Conservation (phyloP, 1,140 invertebrate genomes). For the Coboldia fuscipes region DNA sequence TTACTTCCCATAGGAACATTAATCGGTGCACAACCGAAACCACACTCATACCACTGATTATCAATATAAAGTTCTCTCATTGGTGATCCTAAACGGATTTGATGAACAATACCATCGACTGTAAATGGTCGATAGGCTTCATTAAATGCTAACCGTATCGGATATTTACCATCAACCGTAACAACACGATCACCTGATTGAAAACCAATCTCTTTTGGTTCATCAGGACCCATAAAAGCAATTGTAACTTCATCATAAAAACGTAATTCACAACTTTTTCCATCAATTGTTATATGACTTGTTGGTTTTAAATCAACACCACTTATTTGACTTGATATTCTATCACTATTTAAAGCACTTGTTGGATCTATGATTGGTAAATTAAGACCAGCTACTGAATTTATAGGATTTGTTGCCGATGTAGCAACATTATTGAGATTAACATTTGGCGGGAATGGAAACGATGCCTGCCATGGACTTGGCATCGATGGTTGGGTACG, state of each 20-base stretch:
- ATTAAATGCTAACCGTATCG: slow-evolving; percentile 41
- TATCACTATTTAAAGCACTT: no score
- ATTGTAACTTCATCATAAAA: slow-evolving; percentile 70
- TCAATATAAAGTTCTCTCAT: slow-evolving; percentile 82
- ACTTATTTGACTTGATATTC: no score
- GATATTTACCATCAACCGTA: slow-evolving; percentile 47
- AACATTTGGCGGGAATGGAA: no score
- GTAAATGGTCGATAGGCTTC: slow-evolving; percentile 47
- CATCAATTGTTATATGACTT: no score
- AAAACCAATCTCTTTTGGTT: slow-evolving; percentile 68
- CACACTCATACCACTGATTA: slow-evolving; percentile 65
- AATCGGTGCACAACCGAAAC: slow-evolving; percentile 76
- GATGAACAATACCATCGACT: slow-evolving; percentile 44
- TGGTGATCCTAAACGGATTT: slow-evolving; percentile 75
- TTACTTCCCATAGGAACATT: slow-evolving; percentile 62
- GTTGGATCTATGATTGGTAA: no score
- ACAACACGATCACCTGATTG: slow-evolving; percentile 41
- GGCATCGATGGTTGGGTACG: no score
- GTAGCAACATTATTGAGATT: no score
- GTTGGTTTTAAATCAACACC: no score
- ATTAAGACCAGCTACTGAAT: no score
- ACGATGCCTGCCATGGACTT: no score
- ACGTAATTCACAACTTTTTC: slow-evolving; percentile 56
- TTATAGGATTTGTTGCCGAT: no score
- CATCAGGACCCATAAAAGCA: slow-evolving; percentile 61